Percentiles rank a stretch among this genome's conserved stretches.
These are phyloP conservation scores for Apodemia mormo DNA, from an alignment of 2,888 invertebrate species.

Conservation along the genomic window DNA sequence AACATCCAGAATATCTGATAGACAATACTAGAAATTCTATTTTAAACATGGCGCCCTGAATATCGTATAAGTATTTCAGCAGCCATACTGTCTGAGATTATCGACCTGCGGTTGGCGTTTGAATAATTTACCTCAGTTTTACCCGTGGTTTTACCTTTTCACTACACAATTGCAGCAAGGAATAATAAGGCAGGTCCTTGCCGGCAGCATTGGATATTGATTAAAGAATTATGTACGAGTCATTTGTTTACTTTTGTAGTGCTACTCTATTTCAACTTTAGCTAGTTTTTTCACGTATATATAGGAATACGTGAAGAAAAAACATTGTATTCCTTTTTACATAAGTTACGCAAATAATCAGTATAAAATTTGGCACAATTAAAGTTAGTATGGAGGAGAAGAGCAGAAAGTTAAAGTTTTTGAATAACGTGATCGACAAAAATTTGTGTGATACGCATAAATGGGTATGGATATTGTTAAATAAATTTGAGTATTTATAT, in stretches of 20 bases:
- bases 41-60: slow-evolving; percentile 46
- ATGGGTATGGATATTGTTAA: too few species aligned
- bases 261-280: too few species aligned
- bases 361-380: too few species aligned
- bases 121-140: slow-evolving; percentile 66
- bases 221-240: not conserved
- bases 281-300: too few species aligned
- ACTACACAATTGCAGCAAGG: slow-evolving; percentile 3
- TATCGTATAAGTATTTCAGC: slow-evolving; percentile 52
- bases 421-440: too few species aligned
- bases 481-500: too few species aligned
- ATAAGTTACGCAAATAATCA: too few species aligned
- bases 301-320: too few species aligned
- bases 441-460: too few species aligned
- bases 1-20: not conserved
- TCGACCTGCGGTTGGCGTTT: slow-evolving; percentile 52
- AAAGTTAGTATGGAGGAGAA: too few species aligned
- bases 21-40: slow-evolving; percentile 36
- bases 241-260: not conserved
- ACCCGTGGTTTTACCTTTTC: not conserved
- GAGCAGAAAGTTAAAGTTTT: too few species aligned
- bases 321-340: too few species aligned
- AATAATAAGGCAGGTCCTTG: slow-evolving; percentile 1
- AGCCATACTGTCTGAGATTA: slow-evolving; percentile 53
- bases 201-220: slow-evolving; percentile 1